These are phyloP conservation scores for Rafetus swinhoei DNA, from an alignment of 2,113 vertebrate species.

Conservation along the genomic window DNA sequence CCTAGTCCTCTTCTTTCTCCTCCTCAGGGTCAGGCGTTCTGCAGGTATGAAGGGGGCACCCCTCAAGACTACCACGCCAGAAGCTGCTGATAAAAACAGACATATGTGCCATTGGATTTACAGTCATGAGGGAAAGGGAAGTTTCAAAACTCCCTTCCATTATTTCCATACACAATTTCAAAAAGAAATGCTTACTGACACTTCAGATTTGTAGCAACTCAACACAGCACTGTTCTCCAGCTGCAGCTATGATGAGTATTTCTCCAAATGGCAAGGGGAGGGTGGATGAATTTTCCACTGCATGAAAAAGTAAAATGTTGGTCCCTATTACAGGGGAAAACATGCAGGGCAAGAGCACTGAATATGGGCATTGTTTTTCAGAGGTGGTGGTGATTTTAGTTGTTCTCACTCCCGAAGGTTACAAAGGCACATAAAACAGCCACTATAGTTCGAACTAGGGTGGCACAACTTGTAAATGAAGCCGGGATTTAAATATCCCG, in stretches of 20 bases:
- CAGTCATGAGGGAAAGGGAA: neutral
- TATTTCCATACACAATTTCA: neutral
- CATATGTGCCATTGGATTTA: neutral
- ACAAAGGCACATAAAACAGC: neutral
- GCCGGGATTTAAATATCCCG: too few species aligned
- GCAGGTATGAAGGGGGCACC: neutral
- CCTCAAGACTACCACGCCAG: neutral
- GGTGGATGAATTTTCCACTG: neutral
- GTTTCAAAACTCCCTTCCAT: neutral
- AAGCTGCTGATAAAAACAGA: neutral
- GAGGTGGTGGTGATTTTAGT: neutral
- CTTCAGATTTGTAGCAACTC: neutral
- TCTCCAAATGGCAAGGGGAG: neutral
- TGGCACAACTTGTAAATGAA: too few species aligned
- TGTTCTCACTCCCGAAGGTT: neutral
- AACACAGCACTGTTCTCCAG: neutral
- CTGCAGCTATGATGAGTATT: neutral
- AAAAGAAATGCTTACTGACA: neutral
- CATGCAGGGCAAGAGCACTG: neutral
- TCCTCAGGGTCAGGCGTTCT: neutral
- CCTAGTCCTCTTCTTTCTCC: neutral
- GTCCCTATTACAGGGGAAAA: neutral
- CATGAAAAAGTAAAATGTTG: neutral
- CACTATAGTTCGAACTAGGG: neutral
- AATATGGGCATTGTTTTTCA: neutral